These are phyloP conservation scores for Pantala flavescens DNA, from an alignment of 1,140 invertebrate species.

Conservation along the genomic window DNA sequence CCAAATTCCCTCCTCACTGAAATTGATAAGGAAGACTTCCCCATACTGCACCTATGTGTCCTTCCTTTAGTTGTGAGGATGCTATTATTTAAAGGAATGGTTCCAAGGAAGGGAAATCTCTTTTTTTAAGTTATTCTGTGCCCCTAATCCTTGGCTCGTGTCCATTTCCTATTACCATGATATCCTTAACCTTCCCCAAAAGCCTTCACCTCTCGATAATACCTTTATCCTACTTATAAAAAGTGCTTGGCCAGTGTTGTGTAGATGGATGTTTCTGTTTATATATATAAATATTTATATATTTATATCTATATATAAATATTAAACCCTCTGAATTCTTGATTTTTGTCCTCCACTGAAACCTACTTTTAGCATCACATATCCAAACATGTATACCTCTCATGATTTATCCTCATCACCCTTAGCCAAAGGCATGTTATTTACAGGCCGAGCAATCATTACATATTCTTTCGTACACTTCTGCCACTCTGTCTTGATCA, in stretches of 20 bases:
- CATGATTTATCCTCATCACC: not conserved
- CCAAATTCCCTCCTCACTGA: not conserved
- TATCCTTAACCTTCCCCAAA: not conserved
- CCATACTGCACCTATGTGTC: not conserved
- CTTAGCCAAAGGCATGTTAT: not conserved
- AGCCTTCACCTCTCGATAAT: not conserved
- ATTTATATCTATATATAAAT: not conserved
- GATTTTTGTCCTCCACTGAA: not conserved
- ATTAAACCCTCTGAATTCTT: not conserved
- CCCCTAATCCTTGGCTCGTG: not conserved
- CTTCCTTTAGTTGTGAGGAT: not conserved
- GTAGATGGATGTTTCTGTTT: constrained; percentile 16
- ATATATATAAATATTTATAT: not conserved
- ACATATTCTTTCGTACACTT: not conserved
- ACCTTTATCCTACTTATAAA: not conserved
- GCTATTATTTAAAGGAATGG: not conserved
- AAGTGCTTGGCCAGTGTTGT: constrained; percentile 17
- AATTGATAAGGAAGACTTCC: not conserved
- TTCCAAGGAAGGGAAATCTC: constrained; percentile 1
- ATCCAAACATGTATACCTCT: not conserved
- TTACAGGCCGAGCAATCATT: not conserved
- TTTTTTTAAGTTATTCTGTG: not conserved
- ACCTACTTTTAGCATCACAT: not conserved
- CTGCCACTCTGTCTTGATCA: not conserved
- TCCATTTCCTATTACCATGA: not conserved